Percentiles rank a stretch among this genome's conserved stretches.
Evolutionary conservation across 2,113 vertebrate genomes (phyloP).

Genomic region (Montifringilla adamsi): DNA sequence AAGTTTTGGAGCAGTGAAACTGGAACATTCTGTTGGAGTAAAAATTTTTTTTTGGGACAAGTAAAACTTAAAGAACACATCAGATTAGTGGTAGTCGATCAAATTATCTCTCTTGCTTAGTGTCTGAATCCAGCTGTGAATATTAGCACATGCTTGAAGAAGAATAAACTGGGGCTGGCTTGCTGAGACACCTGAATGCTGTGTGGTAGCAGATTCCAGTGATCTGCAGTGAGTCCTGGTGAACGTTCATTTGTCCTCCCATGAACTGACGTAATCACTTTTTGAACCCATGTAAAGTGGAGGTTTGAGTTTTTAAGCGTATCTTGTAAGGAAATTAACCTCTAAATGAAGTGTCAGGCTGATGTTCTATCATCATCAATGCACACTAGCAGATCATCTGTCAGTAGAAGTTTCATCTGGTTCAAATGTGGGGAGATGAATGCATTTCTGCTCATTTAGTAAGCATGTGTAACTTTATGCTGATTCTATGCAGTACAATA

Average conservation of each 20-base stretch:
- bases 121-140: neutral
- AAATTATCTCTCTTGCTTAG: neutral
- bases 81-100: neutral
- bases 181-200: neutral
- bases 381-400: neutral
- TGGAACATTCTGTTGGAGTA: neutral
- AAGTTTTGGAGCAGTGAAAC: neutral
- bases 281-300: neutral
- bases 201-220: neutral
- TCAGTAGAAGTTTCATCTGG: neutral
- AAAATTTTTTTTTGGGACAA: neutral
- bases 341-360: neutral
- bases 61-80: neutral
- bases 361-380: neutral
- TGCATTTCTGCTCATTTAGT: neutral
- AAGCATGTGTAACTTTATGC: neutral
- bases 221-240: neutral
- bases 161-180: neutral
- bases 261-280: neutral
- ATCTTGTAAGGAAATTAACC: neutral
- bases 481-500: neutral
- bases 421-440: neutral
- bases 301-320: neutral
- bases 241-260: fast-evolving
- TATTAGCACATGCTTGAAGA: neutral